Evolutionary conservation across 92 coral and sea anemone species (phyloP).

Genomic region (Zoanthus sansibaricus): DNA sequence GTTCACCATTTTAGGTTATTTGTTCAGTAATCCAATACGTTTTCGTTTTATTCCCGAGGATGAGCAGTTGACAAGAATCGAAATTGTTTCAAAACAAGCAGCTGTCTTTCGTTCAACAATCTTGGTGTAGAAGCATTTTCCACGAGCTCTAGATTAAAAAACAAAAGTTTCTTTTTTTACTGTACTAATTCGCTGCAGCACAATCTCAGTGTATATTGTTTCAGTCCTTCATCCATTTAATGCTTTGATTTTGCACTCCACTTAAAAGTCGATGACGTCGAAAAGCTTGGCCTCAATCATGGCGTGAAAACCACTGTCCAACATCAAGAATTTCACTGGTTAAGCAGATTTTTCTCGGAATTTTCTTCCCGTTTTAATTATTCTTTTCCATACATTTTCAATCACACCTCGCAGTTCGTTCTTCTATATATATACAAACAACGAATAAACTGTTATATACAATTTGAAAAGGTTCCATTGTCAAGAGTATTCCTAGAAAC

Average conservation of each 20-base stretch:
- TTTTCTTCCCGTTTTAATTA: not conserved
- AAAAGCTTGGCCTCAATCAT: not conserved
- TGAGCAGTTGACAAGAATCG: no score
- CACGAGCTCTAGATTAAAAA: not conserved
- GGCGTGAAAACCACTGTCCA: not conserved
- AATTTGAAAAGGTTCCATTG: not conserved
- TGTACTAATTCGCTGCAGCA: not conserved
- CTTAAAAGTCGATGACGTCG: not conserved
- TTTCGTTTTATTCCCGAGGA: no score
- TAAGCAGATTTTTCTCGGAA: not conserved
- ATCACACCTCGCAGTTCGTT: not conserved
- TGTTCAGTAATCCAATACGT: no score
- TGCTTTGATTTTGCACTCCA: not conserved
- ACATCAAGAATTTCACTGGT: not conserved
- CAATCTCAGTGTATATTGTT: not conserved
- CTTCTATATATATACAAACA: not conserved
- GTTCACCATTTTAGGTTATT: no score
- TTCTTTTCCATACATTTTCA: not conserved
- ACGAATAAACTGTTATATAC: not conserved
- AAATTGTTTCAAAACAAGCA: no score
- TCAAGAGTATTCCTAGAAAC: not conserved
- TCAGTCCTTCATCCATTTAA: not conserved
- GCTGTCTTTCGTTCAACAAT: no score
- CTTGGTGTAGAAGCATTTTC: no score
- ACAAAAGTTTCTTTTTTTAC: not conserved